phyloP scores from a whole-genome alignment of 2,888 invertebrate species.

The Spisula solida region DNA sequence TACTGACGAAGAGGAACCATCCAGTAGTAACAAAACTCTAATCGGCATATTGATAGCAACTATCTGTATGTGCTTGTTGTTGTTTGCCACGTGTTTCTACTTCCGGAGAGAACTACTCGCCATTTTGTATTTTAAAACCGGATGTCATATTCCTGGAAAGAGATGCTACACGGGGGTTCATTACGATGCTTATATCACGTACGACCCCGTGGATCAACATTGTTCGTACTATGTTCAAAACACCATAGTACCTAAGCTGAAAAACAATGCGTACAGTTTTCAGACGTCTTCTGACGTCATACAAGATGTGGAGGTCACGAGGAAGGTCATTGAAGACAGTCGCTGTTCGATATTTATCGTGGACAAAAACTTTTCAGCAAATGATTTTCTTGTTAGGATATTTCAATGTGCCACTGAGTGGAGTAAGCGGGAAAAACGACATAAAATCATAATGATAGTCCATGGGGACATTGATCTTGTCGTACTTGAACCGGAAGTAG shows the following conservation, averaged over 20 bases:
- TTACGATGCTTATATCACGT: constrained; percentile 71
- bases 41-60: constrained; percentile 58
- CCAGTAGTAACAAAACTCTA: constrained; percentile 32
- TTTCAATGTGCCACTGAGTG: constrained; percentile 57
- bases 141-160: constrained; percentile 64
- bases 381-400: constrained; percentile 62
- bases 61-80: constrained; percentile 44
- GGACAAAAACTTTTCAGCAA: constrained; percentile 67
- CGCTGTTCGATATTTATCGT: constrained; percentile 71
- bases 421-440: constrained; percentile 53
- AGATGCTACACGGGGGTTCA: constrained; percentile 59
- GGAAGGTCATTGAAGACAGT: constrained; percentile 68
- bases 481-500: constrained; percentile 70
- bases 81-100: constrained; percentile 60
- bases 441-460: constrained; percentile 68
- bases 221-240: constrained; percentile 65
- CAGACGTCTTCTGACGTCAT: constrained; percentile 65
- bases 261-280: constrained; percentile 51
- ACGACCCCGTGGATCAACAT: constrained; percentile 69
- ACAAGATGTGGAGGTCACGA: constrained; percentile 61
- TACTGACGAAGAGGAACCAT: not conserved
- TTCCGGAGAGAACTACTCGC: constrained; percentile 71
- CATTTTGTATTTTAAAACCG: constrained; percentile 60
- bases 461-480: constrained; percentile 71
- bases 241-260: constrained; percentile 63